Evolutionary conservation across 2,888 invertebrate species (phyloP).

Genomic region (Luperina testacea): DNA sequence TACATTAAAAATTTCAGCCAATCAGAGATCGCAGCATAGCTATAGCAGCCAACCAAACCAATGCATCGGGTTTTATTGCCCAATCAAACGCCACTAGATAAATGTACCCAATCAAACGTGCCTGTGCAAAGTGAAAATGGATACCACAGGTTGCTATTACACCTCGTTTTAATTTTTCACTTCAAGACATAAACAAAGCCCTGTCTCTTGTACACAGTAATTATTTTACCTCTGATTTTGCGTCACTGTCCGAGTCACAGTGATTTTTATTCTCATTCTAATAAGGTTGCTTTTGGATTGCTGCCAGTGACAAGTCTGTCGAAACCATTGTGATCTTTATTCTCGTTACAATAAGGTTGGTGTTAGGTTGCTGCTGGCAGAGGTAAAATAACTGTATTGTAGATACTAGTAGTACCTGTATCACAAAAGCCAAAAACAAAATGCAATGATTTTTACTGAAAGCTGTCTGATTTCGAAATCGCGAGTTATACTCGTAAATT

Average conservation of each 20-base stretch:
- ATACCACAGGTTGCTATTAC: neutral
- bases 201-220: neutral
- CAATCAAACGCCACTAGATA: neutral
- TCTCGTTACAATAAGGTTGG: too few relatives aligned
- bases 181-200: neutral
- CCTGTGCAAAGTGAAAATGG: neutral
- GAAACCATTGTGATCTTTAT: neutral
- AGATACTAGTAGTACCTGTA: neutral
- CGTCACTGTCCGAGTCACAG: neutral
- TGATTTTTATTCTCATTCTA: neutral
- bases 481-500: conserved; percentile 19
- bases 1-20: neutral
- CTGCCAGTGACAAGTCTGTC: neutral
- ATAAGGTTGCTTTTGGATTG: neutral
- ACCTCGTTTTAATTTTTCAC: neutral
- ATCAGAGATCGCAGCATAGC: neutral
- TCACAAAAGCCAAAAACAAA: neutral
- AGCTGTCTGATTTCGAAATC: neutral
- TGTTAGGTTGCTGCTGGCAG: neutral
- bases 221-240: neutral
- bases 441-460: neutral
- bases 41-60: neutral
- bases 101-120: neutral
- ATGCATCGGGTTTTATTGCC: neutral
- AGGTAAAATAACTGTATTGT: neutral